These are phyloP conservation scores for Molossus molossus DNA, from an alignment of 2,797 vertebrate species.

Conservation along the genomic window DNA sequence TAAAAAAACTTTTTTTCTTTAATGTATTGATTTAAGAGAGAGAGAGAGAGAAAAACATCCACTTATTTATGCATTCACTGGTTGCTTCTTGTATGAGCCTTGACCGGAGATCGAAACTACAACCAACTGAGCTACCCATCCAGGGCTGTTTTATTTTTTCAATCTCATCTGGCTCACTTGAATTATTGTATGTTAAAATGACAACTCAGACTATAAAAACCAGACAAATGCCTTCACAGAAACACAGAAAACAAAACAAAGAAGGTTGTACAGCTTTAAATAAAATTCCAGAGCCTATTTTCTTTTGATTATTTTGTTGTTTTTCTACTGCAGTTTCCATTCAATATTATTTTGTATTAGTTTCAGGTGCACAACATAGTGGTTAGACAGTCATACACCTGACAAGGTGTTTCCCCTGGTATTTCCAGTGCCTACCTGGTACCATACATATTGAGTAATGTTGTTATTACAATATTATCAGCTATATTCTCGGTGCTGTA, in stretches of 20 bases:
- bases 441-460: neutral
- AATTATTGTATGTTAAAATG: neutral
- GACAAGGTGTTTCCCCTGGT: neutral
- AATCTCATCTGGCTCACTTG: neutral
- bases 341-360: neutral
- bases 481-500: neutral
- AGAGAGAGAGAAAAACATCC: neutral
- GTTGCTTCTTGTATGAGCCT: neutral
- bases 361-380: neutral
- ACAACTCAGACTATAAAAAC: conserved; percentile 31
- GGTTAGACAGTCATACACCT: neutral
- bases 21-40: neutral
- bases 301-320: neutral
- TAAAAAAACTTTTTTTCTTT: neutral
- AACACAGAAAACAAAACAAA: neutral
- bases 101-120: neutral
- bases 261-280: neutral
- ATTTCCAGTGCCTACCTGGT: neutral
- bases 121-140: neutral
- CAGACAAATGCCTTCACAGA: neutral
- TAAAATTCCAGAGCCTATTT: neutral
- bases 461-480: neutral
- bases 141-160: neutral
- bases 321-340: neutral
- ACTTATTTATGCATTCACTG: neutral